phyloP scores from a whole-genome alignment of 2,797 vertebrate genomes.

The Peromyscus nudipes region DNA sequence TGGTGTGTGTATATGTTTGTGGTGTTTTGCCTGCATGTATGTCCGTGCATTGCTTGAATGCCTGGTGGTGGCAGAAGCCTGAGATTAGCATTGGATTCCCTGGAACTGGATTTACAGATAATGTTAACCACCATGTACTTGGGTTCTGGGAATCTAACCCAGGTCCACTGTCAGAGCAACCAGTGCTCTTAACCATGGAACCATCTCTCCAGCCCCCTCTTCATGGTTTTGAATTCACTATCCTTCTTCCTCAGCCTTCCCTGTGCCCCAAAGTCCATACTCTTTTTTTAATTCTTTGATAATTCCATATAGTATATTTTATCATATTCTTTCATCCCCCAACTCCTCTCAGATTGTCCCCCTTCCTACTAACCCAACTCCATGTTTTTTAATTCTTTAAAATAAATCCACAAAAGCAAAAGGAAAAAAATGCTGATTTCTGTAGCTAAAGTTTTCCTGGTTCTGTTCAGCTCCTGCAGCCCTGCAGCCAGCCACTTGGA shows the following conservation, averaged over 20 bases:
- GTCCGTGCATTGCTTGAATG: not conserved
- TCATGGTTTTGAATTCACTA: not conserved
- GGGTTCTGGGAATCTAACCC: not conserved
- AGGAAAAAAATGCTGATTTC: not conserved
- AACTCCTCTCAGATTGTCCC: not conserved
- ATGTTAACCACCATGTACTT: not conserved
- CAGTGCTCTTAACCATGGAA: not conserved
- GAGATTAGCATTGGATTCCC: not conserved
- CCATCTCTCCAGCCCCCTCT: not conserved
- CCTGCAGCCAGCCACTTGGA: no score
- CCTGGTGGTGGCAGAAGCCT: not conserved
- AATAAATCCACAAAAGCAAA: not conserved
- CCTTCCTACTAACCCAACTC: not conserved
- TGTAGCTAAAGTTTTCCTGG: no score
- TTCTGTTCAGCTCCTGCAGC: no score
- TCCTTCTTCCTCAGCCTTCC: not conserved
- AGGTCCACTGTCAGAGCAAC: not conserved
- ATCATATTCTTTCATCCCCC: not conserved
- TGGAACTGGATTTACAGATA: not conserved
- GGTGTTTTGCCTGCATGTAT: not conserved
- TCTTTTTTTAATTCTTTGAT: not conserved
- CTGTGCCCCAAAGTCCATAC: not conserved
- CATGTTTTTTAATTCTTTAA: not conserved
- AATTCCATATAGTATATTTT: not conserved
- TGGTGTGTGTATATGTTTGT: not conserved